Base-by-base conservation (phyloP, 2,113 vertebrate species). In the Phylloscopus trochiloides region DNA sequence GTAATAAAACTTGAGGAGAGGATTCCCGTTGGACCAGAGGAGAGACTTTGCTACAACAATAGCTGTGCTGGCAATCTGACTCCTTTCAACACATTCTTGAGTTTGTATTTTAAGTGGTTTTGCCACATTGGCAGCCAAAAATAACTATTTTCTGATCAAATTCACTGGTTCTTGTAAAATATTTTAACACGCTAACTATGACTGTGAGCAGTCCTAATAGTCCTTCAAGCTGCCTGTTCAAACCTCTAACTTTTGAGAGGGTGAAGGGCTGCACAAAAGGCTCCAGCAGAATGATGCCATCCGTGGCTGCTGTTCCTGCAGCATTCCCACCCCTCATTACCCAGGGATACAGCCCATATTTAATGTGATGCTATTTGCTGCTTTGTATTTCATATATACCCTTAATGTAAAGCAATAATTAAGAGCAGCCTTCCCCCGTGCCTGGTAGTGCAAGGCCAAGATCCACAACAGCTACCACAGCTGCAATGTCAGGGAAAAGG, bases 401-500 rank as follows among this genome's bases (percentile, higher is more conserved):
- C 95, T 91, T 83, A 96, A 93, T 32, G 85, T 88, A 92, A 97
- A 97, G 83, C 14, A 93, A 82, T 95, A 96, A 97, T 95, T 95
- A 97, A 97, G 77, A 78, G 78, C 90, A 94, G 89, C 83, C 76
- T 91, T 94, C 68, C 86, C 11, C 20, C 9, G 19, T 26, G 57
- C 78, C 48, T 50, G 15, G 21, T 3, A 86, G 40, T 9, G 65
- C 40, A 88, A 80, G 63, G 78, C 78, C 88, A 90, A 83, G 76
- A 94, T 91, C 82, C 76, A 83, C 88, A 90, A 57, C 0, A 4
- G 92, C 82, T 68, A 81, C 88, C 48, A 52, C 67, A 92, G 91
- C 34, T 42, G 51, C 84, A 78, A 96, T 42, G 82, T 54, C 83
- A 68, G 4, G 45, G n/a, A 66, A 81, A 97, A 90, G 29, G 85